Evolutionary conservation across 2,113 vertebrate species (phyloP).

Genomic region (Osmerus mordax): DNA sequence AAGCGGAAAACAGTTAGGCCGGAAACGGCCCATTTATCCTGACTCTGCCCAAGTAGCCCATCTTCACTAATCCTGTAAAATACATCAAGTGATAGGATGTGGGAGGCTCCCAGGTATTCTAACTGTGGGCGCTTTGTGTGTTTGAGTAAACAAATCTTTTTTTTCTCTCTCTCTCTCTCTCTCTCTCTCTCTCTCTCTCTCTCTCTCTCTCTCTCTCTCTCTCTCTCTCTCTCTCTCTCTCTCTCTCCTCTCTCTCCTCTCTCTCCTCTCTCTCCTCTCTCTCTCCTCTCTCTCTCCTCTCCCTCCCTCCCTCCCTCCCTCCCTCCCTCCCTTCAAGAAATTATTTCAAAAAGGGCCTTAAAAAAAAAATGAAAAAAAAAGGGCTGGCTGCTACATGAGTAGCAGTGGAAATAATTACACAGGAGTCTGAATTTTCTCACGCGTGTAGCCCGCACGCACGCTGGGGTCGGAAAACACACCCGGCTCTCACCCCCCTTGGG

Average conservation of each 20-base stretch:
- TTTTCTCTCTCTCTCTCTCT: background rate
- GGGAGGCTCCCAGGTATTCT: slow-evolving; percentile 12
- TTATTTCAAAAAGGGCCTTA: slow-evolving; percentile 11
- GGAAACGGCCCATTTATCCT: slow-evolving; percentile 9
- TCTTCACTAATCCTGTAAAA: slow-evolving; percentile 12
- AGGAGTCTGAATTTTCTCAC: slow-evolving; percentile 10
- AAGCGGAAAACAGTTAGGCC: background rate
- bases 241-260: too few species aligned
- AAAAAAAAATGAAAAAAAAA: background rate
- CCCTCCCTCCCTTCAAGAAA: slow-evolving; percentile 13
- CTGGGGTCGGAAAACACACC: background rate
- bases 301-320: background rate
- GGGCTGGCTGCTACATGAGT: slow-evolving; percentile 1
- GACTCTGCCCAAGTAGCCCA: background rate
- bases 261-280: too few species aligned
- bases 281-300: too few species aligned
- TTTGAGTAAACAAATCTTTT: slow-evolving; percentile 15
- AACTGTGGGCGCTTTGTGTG: slow-evolving; percentile 21
- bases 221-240: background rate
- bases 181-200: background rate
- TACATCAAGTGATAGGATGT: slow-evolving; percentile 3
- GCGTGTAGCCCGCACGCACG: slow-evolving; percentile 2
- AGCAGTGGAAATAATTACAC: slow-evolving; percentile 14
- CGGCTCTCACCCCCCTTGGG: background rate
- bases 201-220: background rate